Evolutionary conservation across 2,797 vertebrate genomes (phyloP), one percentile per base, ranked within the genome.

Genomic region (Rhinophrynus dorsalis): DNA sequence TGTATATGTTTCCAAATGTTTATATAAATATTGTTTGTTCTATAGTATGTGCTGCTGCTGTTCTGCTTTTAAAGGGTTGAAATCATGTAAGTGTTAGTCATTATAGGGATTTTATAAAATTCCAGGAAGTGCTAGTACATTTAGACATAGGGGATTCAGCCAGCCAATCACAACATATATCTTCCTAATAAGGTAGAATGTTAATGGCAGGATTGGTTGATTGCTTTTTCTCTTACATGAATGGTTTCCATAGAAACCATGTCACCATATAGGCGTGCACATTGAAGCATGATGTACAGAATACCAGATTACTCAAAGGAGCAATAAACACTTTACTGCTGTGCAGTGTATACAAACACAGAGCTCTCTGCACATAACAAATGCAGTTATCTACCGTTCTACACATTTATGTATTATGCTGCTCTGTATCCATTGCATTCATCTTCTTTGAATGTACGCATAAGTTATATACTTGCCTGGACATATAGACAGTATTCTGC

Each of bases 201-300:
- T n/a, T 33, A 11, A 67, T 9, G 4, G 1, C 51, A 6, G n/a
- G 11, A 67, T 67, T 67, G 37, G 52, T 21, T 47, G 17, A 18
- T 7, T 26, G 6, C 9, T 18, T 33, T 56, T 24, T 33, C 26
- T 3, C n/a, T 47, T 21, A 45, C 8, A 18, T 3, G 12, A 47
- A 35, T 32, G 89, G 75, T 88, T 69, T 9, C 27, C 35, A 47
- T 62, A 37, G 68, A 17, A 52, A 61, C 38, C 7, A 17, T 6
- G 37, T 38, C 30, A 32, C 18, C 38, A 50, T 35, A 50, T 27
- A 51, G 33, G 20, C 51, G 51, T 48, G 30, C 37, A 32, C 47
- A 33, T 42, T 27, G 56, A 58, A 58, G 13, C 54, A 57, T 15
- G 32, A 57, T 57, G 56, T 13, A 37, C 15, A 26, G 37, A 35